A percentile compares a stretch with the other conserved stretches of the same genome.
phyloP scores from a whole-genome alignment of 2,113 vertebrate species.

The Erythrolamprus reginae region DNA sequence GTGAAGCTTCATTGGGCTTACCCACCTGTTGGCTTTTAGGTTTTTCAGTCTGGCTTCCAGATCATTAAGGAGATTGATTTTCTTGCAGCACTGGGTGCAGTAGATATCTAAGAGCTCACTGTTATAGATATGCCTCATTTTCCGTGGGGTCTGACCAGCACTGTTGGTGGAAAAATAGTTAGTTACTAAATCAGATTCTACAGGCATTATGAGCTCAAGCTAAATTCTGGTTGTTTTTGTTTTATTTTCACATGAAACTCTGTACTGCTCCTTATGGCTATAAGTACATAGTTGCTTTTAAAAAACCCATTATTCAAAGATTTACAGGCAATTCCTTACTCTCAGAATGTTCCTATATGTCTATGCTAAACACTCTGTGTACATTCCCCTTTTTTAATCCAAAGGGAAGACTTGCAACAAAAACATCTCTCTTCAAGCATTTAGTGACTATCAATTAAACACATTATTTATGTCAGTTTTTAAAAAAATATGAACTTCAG shows the following conservation, averaged over 20 bases:
- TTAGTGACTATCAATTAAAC: background rate
- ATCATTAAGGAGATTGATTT: conserved; percentile 93
- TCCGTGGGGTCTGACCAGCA: conserved; percentile 90
- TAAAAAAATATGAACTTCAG: background rate
- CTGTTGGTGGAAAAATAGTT: conserved; percentile 66
- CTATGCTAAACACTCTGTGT: background rate
- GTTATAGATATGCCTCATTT: conserved; percentile 78
- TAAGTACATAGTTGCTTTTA: background rate
- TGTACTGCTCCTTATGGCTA: background rate
- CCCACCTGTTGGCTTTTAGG: conserved; percentile 91
- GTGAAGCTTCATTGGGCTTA: background rate
- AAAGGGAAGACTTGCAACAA: background rate
- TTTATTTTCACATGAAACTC: background rate
- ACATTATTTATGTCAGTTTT: no score
- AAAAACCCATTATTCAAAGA: background rate
- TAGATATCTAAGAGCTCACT: conserved; percentile 86
- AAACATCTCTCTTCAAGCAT: background rate
- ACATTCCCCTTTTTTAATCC: background rate
- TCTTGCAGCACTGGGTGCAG: conserved; percentile 97
- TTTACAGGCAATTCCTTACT: background rate
- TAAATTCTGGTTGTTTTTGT: background rate
- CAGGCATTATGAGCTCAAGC: background rate
- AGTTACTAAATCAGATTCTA: background rate
- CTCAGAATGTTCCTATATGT: background rate
- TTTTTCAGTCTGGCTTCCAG: conserved; percentile 91